Conservation (phyloP, 2,113 vertebrate genomes). For the Asarcornis scutulata region DNA sequence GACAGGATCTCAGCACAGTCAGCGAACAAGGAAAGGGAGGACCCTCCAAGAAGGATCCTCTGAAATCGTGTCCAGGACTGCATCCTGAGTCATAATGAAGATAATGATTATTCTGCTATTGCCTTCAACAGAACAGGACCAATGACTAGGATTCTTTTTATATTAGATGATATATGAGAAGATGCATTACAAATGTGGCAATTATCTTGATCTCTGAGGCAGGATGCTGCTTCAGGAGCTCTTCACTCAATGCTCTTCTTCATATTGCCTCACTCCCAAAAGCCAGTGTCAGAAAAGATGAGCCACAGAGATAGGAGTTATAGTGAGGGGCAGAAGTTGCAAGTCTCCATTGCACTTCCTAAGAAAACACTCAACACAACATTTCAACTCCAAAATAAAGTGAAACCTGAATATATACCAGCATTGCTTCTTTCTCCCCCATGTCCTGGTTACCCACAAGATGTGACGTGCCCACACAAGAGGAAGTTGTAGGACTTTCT, state of each 20-base stretch:
- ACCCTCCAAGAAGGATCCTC: neutral
- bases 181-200: neutral
- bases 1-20: neutral
- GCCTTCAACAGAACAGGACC: neutral
- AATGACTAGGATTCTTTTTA: neutral
- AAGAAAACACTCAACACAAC: neutral
- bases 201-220: neutral
- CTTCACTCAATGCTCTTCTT: neutral
- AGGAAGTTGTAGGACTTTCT: neutral
- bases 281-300: neutral
- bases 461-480: neutral
- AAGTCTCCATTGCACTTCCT: neutral
- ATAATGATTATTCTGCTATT: neutral
- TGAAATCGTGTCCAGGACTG: rapidly evolving
- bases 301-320: neutral
- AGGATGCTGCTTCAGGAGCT: neutral
- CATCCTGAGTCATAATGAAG: rapidly evolving
- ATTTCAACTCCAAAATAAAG: neutral
- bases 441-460: neutral
- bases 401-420: neutral
- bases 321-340: neutral
- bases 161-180: neutral
- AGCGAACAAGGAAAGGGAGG: neutral
- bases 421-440: neutral
- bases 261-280: neutral